Percentiles rank a stretch among this genome's conserved stretches.
Evolutionary conservation across 2,888 invertebrate genomes (phyloP).

Genomic region (Sinopyrophorus schimmeli): DNA sequence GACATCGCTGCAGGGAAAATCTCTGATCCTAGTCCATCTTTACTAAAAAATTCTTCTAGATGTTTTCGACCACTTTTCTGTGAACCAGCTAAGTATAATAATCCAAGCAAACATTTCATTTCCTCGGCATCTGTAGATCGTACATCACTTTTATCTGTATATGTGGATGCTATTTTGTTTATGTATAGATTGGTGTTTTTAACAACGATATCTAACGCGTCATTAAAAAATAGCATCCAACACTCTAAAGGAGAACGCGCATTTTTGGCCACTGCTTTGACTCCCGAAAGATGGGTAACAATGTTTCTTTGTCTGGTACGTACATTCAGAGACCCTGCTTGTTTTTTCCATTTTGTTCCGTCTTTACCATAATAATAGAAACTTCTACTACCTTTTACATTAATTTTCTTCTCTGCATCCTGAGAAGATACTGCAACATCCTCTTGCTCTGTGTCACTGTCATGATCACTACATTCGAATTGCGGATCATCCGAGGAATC

Average conservation of each 20-base stretch:
- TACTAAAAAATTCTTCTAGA: slow-evolving; percentile 19
- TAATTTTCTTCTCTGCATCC: too few species aligned
- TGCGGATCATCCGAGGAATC: too few species aligned
- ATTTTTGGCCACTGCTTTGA: not conserved
- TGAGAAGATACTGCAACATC: too few species aligned
- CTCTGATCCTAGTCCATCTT: slow-evolving; percentile 6
- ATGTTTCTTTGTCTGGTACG: slow-evolving; percentile 10
- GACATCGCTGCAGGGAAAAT: slow-evolving; percentile 11
- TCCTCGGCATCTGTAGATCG: slow-evolving; percentile 11
- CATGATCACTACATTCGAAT: too few species aligned
- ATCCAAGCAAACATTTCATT: slow-evolving; percentile 26
- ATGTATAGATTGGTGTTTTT: slow-evolving; percentile 11
- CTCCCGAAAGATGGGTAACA: slow-evolving; percentile 10
- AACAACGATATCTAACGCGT: slow-evolving; percentile 4
- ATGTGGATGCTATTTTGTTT: not conserved
- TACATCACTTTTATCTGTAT: slow-evolving; percentile 5
- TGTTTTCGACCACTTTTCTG: slow-evolving; percentile 12
- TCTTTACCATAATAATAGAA: too few species aligned
- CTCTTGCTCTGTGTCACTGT: too few species aligned
- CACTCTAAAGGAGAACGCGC: slow-evolving; percentile 2
- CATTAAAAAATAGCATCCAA: slow-evolving; percentile 11
- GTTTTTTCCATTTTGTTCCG: slow-evolving; percentile 10
- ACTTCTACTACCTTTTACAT: too few species aligned
- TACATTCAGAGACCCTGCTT: slow-evolving; percentile 4
- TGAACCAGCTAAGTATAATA: slow-evolving; percentile 27